Evolutionary conservation across 2,113 vertebrate species (phyloP), one percentile per base, ranked within the genome.

Genomic region (Hemichromis elongatus): DNA sequence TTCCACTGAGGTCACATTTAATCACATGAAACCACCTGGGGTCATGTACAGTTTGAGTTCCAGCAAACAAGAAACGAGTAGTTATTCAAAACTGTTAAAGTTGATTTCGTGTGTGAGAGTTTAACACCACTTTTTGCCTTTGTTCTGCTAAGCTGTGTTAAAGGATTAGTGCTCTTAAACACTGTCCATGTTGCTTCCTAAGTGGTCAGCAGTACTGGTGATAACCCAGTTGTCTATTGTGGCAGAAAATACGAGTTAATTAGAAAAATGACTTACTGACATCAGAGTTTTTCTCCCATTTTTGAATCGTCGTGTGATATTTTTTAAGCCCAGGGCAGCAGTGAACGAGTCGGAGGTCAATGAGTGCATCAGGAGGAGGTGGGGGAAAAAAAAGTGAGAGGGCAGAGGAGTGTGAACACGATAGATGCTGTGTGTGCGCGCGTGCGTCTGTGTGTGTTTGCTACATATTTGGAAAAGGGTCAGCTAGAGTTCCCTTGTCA

Each of bases 401-500:
- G 52, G 24, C 26, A 70, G 40, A 77, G 47, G 56, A 42, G 50
- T 4, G 83, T 79, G 88, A 86, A 70, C 42, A 56, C 3, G 9
- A 81, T 53, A 68, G 80, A 80, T 5, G 9, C 6, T 21, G 55
- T 42, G 78, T 10, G 28, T 56, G 56, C n/a, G 56, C 50, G 79
- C 21, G 79, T 40, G 54, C 28, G 81, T 1, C 30, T 4, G 73
- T 3, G 55, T 7, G 66, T 21, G 82, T 33, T n/a, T n/a, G 6
- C 24, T 47, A 26, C 75, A 86, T 87, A 75, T 85, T 90, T 82
- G 54, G 35, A 40, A 63, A 59, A 56, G 81, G 90, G 87, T 93
- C 89, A 86, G 5, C 84, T 86, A 90, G 86, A 92, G 92, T 91
- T 91, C 80, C 63, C 81, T 61, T 12, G 77, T 86, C 80, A 55